Conservation (phyloP, 2,888 invertebrate species). For the Stenodera caucasica region DNA sequence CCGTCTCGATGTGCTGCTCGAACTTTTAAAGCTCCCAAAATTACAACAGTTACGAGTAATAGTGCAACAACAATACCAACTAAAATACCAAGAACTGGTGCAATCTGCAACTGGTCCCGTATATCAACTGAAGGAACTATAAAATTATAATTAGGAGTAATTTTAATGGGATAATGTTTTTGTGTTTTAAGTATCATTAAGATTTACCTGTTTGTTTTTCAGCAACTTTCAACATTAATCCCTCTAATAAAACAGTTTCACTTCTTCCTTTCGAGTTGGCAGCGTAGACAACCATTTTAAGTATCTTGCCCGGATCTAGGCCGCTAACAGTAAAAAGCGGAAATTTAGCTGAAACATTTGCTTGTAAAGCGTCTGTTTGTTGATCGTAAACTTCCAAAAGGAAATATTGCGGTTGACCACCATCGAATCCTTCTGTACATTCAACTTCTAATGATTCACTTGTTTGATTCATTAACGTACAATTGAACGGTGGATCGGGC, state of each 20-base stretch:
- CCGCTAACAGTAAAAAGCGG: conserved; percentile 77
- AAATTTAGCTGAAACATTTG: conserved; percentile 70
- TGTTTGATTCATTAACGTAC: conserved; percentile 76
- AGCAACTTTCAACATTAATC: conserved; percentile 73
- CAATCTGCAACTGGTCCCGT: conserved; percentile 59
- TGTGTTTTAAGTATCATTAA: neutral
- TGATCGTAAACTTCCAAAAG: conserved; percentile 71
- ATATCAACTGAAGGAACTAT: conserved; percentile 57
- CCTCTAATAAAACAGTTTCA: conserved; percentile 69
- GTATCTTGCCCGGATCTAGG: conserved; percentile 75
- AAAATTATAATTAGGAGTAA: conserved; percentile 24
- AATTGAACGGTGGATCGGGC: conserved; percentile 77
- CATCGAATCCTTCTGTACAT: conserved; percentile 75
- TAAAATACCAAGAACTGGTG: conserved; percentile 65
- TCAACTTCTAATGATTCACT: conserved; percentile 74
- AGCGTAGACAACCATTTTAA: conserved; percentile 79
- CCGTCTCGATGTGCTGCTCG: conserved; percentile 61
- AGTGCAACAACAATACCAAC: conserved; percentile 71
- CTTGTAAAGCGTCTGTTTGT: conserved; percentile 52
- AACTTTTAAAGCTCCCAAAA: conserved; percentile 64
- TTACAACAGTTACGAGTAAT: conserved; percentile 66
- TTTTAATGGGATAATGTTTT: neutral
- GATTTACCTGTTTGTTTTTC: conserved; percentile 75
- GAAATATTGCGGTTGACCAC: conserved; percentile 75
- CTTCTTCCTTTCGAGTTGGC: conserved; percentile 83